Base-by-base conservation (phyloP, 2,797 vertebrate genomes). In the Thaleichthys pacificus region DNA sequence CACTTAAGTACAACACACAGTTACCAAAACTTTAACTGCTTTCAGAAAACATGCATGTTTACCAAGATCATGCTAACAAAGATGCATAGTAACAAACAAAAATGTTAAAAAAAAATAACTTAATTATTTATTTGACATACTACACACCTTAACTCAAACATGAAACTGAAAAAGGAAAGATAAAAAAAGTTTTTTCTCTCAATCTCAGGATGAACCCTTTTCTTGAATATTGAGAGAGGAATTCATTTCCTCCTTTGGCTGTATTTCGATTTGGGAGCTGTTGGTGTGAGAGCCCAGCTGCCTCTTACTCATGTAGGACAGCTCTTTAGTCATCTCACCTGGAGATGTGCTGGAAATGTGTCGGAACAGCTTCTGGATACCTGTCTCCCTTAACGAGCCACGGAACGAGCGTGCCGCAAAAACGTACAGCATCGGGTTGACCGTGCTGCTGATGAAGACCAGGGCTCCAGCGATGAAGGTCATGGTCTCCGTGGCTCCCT, bases 381-480 rank as follows among this genome's bases (percentile, higher is more conserved):
- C 95, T 0, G 89, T 91, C 69, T 95, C 91, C 2, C 84, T 82
- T 71, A 94, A 73, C 0, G 94, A 94, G 74, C 81, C 91, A 75
- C 90, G 91, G 86, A 96, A 95, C 47, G 86, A 92, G 51, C 89
- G 93, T 2, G 95, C 95, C 0, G 94, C 95, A 66, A 95, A 95
- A 79, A 94, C 93, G 4, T 97, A 96, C 70, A 97, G 93, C 35
- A 97, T 80, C 9, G 95, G 96, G 82, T 97, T 97, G 56, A 93
- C 74, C 0, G 93, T 93, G 87, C 94, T 96, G 82, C 94, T 95
- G 78, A 96, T 86, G 80, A 97, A 96, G 3, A 83, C 92, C 75
- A 97, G 83, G 0, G 95, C 93, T 56, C 94, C 95, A 4, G 94
- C 89, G 1, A 96, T 73, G 24, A 93, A 91, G 5, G 61, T 2